phyloP scores from a whole-genome alignment of 2,113 vertebrate species.

The Rana temporaria region DNA sequence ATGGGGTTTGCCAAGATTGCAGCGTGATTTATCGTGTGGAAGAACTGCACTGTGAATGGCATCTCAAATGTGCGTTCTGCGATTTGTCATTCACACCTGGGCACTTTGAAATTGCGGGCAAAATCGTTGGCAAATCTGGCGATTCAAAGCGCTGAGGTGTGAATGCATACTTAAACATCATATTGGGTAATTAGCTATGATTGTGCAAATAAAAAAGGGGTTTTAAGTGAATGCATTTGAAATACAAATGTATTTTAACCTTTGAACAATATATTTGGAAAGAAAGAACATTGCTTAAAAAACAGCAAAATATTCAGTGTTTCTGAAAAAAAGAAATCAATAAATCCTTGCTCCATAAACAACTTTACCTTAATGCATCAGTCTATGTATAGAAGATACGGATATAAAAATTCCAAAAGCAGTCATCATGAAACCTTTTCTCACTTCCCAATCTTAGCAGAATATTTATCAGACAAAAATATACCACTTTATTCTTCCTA shows the following conservation, averaged over 20 bases:
- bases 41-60: no score
- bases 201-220: no score
- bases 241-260: slow-evolving; percentile 32
- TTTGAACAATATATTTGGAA: slow-evolving; percentile 31
- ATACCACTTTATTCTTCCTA: slow-evolving; percentile 66
- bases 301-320: slow-evolving; percentile 23
- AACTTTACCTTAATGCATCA: slow-evolving; percentile 1
- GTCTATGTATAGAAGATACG: slow-evolving; percentile 12
- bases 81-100: no score
- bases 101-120: no score
- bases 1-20: no score
- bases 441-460: background rate
- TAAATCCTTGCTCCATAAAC: background rate
- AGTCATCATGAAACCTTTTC: slow-evolving; percentile 18
- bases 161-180: no score
- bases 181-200: no score
- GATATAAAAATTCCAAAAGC: slow-evolving; percentile 28
- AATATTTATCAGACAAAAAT: slow-evolving; percentile 68
- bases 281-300: slow-evolving; percentile 28
- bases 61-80: no score
- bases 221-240: background rate
- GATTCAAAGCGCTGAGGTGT: no score
- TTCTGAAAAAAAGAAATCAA: slow-evolving; percentile 33
- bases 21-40: no score
- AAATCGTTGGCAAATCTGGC: no score